Conservation (phyloP, 2,888 invertebrate genomes). For the Syritta pipiens region DNA sequence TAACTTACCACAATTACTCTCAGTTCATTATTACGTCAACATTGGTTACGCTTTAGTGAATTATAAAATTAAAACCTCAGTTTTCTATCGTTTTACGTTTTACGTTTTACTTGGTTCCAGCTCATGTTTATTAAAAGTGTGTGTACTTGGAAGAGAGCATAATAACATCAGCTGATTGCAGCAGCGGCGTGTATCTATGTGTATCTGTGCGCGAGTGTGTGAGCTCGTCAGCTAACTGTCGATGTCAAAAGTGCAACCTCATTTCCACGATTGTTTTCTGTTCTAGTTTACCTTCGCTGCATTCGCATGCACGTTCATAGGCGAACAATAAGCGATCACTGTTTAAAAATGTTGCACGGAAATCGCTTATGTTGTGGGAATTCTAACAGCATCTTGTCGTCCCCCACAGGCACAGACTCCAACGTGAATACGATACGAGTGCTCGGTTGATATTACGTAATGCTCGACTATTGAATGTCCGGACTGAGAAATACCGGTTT, state of each 20-base stretch:
- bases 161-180: slow-evolving; percentile 51
- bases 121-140: slow-evolving; percentile 34
- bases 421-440: slow-evolving; percentile 32
- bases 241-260: slow-evolving; percentile 61
- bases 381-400: slow-evolving; percentile 23
- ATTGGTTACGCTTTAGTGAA: slow-evolving; percentile 67
- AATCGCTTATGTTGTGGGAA: slow-evolving; percentile 20
- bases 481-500: slow-evolving; percentile 61
- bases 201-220: slow-evolving; percentile 14
- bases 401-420: slow-evolving; percentile 1
- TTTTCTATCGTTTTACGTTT: slow-evolving; percentile 20
- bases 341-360: slow-evolving; percentile 38
- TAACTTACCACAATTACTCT: slow-evolving; percentile 48
- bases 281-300: slow-evolving; percentile 34
- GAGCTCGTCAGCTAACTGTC: slow-evolving; percentile 55
- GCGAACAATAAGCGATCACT: slow-evolving; percentile 33
- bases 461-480: slow-evolving; percentile 33
- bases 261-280: slow-evolving; percentile 63
- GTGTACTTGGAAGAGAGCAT: slow-evolving; percentile 24
- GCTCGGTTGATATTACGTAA: slow-evolving; percentile 48
- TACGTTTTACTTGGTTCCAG: background rate
- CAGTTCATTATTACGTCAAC: slow-evolving; percentile 62
- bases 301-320: slow-evolving; percentile 24
- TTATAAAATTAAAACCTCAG: slow-evolving; percentile 53
- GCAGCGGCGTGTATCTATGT: slow-evolving; percentile 20